A percentile compares a stretch with the other conserved stretches of the same genome.
Conservation (phyloP, 2,888 invertebrate species). For the Fissipunctia ypsillon region DNA sequence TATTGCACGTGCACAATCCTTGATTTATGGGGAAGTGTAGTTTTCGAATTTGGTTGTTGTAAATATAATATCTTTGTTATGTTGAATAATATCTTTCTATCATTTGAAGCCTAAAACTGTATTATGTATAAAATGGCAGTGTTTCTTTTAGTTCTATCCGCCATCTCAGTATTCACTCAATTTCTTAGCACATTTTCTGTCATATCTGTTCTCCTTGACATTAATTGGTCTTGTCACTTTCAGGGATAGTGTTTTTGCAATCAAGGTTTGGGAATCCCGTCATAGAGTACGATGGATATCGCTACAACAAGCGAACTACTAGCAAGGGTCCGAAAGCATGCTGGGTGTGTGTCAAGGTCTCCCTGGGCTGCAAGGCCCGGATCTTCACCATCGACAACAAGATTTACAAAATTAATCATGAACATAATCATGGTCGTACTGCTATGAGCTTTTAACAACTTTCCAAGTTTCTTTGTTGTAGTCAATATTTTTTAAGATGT, state of each 20-base stretch:
- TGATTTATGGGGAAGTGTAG: slow-evolving; percentile 29
- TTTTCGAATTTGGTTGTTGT: neutral
- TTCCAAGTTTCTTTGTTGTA: neutral
- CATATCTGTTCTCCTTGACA: neutral
- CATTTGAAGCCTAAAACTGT: neutral
- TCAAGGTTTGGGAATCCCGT: slow-evolving; percentile 53
- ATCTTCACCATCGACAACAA: slow-evolving; percentile 42
- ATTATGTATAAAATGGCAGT: neutral
- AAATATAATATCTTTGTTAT: no score
- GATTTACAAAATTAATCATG: slow-evolving; percentile 18
- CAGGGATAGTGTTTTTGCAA: slow-evolving; percentile 44
- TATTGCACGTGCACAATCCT: slow-evolving; percentile 62
- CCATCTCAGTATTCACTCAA: no score
- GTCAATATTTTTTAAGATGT: neutral
- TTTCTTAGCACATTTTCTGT: neutral
- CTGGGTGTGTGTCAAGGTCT: slow-evolving; percentile 52
- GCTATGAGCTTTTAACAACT: neutral
- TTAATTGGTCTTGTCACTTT: slow-evolving; percentile 6
- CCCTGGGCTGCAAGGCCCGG: slow-evolving; percentile 53
- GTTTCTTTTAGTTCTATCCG: neutral
- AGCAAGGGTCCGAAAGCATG: slow-evolving; percentile 29
- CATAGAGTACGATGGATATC: slow-evolving; percentile 46
- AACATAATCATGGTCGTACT: slow-evolving; percentile 45
- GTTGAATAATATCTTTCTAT: neutral
- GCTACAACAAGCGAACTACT: slow-evolving; percentile 44